Percentiles rank a stretch among this genome's conserved stretches.
Conservation (phyloP, 2,113 vertebrate species). For the Mugil cephalus region DNA sequence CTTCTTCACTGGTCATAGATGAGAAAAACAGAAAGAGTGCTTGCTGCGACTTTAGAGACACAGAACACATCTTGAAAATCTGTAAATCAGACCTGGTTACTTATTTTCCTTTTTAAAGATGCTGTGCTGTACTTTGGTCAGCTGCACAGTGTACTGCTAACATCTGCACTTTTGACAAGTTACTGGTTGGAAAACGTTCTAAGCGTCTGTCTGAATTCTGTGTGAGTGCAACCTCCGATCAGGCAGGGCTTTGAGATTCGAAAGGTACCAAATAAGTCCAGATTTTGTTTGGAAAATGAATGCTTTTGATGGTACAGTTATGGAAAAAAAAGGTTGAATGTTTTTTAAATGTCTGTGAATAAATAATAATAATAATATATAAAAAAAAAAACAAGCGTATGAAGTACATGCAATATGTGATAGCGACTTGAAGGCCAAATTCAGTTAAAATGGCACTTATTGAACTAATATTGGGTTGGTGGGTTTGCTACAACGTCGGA, state of each 20-base stretch:
- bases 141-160: slow-evolving; percentile 38
- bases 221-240: not conserved
- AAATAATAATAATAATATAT: too few relatives aligned
- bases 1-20: not conserved
- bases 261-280: too few relatives aligned
- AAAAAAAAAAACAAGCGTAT: too few relatives aligned
- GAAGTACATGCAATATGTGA: too few relatives aligned
- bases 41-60: not conserved
- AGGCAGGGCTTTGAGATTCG: too few relatives aligned
- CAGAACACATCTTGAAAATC: not conserved
- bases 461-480: not conserved
- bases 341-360: too few relatives aligned
- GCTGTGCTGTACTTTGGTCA: slow-evolving; percentile 69
- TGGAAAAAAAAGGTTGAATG: too few relatives aligned
- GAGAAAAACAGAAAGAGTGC: not conserved
- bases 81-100: slow-evolving; percentile 58
- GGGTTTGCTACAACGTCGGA: slow-evolving; percentile 17
- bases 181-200: not conserved
- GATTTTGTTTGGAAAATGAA: too few relatives aligned
- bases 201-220: not conserved
- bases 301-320: too few relatives aligned
- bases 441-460: too few relatives aligned
- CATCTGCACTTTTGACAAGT: slow-evolving; percentile 42
- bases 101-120: slow-evolving; percentile 63
- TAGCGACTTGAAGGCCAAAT: too few relatives aligned